phyloP scores from a whole-genome alignment of 1,140 invertebrate genomes.

The Hypothenemus hampei region DNA sequence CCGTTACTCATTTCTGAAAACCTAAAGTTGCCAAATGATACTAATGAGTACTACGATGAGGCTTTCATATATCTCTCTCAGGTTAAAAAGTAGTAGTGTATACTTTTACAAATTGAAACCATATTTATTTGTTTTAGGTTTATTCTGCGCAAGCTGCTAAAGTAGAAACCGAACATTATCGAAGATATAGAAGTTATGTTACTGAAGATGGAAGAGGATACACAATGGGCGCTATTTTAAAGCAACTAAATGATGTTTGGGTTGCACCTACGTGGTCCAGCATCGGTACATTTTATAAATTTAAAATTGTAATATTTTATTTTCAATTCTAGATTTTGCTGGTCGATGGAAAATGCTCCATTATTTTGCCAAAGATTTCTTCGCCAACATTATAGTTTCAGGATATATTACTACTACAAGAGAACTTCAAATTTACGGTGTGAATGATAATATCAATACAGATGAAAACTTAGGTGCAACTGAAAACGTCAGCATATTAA shows the following conservation, averaged over 20 bases:
- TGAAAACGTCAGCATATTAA: conserved; percentile 17
- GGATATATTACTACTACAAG: conserved; percentile 28
- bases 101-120: neutral
- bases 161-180: conserved; percentile 83
- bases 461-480: conserved; percentile 14
- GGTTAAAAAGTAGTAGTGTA: conserved; percentile 41
- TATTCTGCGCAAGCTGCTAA: conserved; percentile 84
- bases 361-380: conserved; percentile 82
- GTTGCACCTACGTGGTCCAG: conserved; percentile 94
- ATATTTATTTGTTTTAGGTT: no score
- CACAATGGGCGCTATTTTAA: conserved; percentile 97
- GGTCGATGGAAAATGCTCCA: conserved; percentile 90
- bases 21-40: conserved; percentile 53
- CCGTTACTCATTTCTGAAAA: conserved; percentile 54
- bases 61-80: conserved; percentile 71
- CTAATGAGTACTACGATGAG: conserved; percentile 48
- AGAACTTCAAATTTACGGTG: conserved; percentile 34
- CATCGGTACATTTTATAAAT: conserved; percentile 57
- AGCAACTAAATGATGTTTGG: conserved; percentile 99
- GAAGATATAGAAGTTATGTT: conserved; percentile 51
- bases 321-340: conserved; percentile 65
- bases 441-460: conserved; percentile 40
- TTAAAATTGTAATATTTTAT: no score
- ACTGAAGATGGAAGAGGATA: conserved; percentile 61
- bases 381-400: conserved; percentile 57